Evolutionary conservation across 2,888 invertebrate genomes (phyloP), one percentile per base, ranked within the genome.

Genomic region (Platycnemis pennipes): DNA sequence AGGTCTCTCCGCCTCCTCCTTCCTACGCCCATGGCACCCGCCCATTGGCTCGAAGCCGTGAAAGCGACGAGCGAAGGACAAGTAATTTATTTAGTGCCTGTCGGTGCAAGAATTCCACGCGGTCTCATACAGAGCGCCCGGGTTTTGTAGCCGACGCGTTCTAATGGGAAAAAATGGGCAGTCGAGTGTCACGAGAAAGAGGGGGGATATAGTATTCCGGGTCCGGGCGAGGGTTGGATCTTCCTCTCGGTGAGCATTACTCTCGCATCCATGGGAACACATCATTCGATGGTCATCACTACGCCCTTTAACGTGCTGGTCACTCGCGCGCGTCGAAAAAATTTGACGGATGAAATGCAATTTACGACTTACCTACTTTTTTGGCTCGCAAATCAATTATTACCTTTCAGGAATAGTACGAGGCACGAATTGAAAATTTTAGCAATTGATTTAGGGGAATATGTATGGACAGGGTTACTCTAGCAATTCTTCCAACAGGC

Each of bases 11-110:
- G 31, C 7, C 77, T 37, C 37, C 77, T n/a, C 31, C 37, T 16
- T 37, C 31, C 69, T 7, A 11, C 37, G 37, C 77, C 16, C 37
- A 49, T 11, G 8, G 8, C 16, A 49, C 49, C 49, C 49, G 7
- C 7, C 49, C 49, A 49, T 16, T 7, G 49, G 26, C 7, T 49
- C 49, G n/a, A 26, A 63, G 53, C n/a, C 63, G 63, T 63, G 63
- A 63, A 63, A 63, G 77, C 37, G 77, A 37, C 77, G 49, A 49
- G 37, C 63, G 63, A 69, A 5, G 69, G 77, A n/a, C 37, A 37
- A 77, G 77, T 77, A 77, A 77, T 77, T 77, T 77, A 77, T 77
- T 77, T 77, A 77, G 77, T 77, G 77, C 37, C 77, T 37, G 77
- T 37, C 77, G 77, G 31, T 77, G 31, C 77, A 77, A 77, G 77